phyloP scores from a whole-genome alignment of 2,888 invertebrate species.

The Brenthis daphne region DNA sequence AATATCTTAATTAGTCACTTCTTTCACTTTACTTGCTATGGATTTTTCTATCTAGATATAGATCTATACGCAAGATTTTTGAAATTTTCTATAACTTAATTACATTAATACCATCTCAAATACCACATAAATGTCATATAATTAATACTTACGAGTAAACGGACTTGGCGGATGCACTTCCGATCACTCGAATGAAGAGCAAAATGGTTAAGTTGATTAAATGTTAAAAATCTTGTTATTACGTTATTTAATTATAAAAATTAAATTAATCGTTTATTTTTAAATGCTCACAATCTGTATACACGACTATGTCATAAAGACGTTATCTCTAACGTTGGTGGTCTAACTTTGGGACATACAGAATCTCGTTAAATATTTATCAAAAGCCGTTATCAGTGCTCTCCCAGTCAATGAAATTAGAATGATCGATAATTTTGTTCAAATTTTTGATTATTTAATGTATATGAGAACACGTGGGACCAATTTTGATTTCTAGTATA shows the following conservation, averaged over 20 bases:
- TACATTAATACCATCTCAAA: no score
- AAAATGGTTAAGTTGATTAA: conserved; percentile 9
- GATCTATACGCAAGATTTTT: no score
- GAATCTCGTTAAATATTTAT: conserved; percentile 30
- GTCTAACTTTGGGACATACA: conserved; percentile 28
- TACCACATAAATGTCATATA: no score
- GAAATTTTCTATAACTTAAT: no score
- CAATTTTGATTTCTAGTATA: no score
- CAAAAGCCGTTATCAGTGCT: conserved; percentile 7
- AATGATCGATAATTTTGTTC: conserved; percentile 13
- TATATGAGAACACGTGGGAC: not conserved
- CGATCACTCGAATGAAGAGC: not conserved
- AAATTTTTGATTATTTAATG: conserved; percentile 4
- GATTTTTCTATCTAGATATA: no score
- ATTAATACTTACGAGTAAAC: no score
- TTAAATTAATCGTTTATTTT: conserved; percentile 14
- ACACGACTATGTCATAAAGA: conserved; percentile 33
- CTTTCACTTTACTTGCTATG: no score
- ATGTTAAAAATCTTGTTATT: conserved; percentile 6
- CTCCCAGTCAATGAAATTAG: conserved; percentile 22
- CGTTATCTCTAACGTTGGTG: conserved; percentile 41
- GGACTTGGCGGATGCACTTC: not conserved
- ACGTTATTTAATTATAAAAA: conserved; percentile 14
- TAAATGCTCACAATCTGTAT: conserved; percentile 21
- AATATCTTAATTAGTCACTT: no score